These are phyloP conservation scores for Abramis brama DNA, from an alignment of 2,113 vertebrate genomes.

Conservation along the genomic window DNA sequence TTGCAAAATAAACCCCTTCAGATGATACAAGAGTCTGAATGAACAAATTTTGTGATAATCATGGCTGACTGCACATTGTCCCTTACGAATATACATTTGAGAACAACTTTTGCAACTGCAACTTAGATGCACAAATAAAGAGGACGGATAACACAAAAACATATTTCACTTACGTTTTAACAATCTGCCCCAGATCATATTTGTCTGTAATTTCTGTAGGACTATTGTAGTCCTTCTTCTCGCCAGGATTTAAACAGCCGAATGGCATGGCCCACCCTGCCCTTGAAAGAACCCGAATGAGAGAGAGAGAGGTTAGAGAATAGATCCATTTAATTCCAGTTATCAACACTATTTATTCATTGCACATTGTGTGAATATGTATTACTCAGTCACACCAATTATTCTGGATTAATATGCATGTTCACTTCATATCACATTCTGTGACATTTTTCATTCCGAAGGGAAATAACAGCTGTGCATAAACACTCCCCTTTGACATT, in stretches of 20 bases:
- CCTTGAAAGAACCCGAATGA: conserved; percentile 65
- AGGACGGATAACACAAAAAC: background rate
- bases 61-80: background rate
- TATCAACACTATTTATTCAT: background rate
- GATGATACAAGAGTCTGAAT: background rate
- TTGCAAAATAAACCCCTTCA: background rate
- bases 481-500: conserved; percentile 14
- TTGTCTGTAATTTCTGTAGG: conserved; percentile 96
- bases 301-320: conserved; percentile 1
- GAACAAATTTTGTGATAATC: background rate
- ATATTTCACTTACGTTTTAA: conserved; percentile 92
- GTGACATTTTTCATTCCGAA: background rate
- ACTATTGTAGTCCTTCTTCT: conserved; percentile 98
- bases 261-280: conserved; percentile 92
- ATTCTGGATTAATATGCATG: conserved; percentile 20
- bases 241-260: conserved; percentile 95
- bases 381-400: background rate
- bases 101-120: background rate
- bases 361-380: conserved; percentile 14
- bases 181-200: conserved; percentile 98
- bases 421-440: background rate
- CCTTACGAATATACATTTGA: background rate
- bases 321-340: background rate
- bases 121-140: background rate
- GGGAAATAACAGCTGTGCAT: conserved; percentile 1